Evolutionary conservation across 2,888 invertebrate genomes (phyloP), one percentile per base, ranked within the genome.

Genomic region (Mayetiola destructor): DNA sequence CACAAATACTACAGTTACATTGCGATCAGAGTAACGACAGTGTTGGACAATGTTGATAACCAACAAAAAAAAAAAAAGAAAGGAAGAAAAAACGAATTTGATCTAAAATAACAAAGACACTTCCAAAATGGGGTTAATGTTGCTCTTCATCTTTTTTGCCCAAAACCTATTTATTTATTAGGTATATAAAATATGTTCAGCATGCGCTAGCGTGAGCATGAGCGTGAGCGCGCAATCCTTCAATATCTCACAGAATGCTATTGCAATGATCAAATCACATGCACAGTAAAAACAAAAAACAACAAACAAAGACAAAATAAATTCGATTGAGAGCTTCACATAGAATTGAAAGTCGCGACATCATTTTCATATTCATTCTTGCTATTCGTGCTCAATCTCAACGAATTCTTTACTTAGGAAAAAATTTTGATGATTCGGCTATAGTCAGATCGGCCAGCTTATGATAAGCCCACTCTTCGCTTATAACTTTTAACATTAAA

Each of bases 321-420:
- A 27, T 48, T 23, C 48, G 27, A 48, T 48, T 42, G 23, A 12
- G 42, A 27, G 48, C 27, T 27, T 2, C n/a, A 27, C 5, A n/a
- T n/a, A n/a, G 48, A 48, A 48, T 48, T 48, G 48, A 27, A 6
- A 48, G 48, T 27, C 48, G 48, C 48, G 48, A 48, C 48, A 48
- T 48, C 48, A 48, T 48, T 48, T n/a, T 48, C 48, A 48, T 48
- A 48, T 48, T 48, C 48, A n/a, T n/a, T n/a, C n/a, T n/a, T n/a
- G n/a, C 20, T 27, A n/a, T 48, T 48, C 20, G 27, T 48, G 27
- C 27, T 27, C 27, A 48, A 48, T 48, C n/a, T n/a, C 48, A 2
- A 27, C 16, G 48, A 27, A n/a, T 48, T 16, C 27, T 27, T 27
- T 12, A 18, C 42, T 23, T 21, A 42, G 27, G 27, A n/a, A 27